A percentile compares a stretch with the other conserved stretches of the same genome.
phyloP scores from a whole-genome alignment of 2,888 invertebrate species.

The Julus scandinavius region DNA sequence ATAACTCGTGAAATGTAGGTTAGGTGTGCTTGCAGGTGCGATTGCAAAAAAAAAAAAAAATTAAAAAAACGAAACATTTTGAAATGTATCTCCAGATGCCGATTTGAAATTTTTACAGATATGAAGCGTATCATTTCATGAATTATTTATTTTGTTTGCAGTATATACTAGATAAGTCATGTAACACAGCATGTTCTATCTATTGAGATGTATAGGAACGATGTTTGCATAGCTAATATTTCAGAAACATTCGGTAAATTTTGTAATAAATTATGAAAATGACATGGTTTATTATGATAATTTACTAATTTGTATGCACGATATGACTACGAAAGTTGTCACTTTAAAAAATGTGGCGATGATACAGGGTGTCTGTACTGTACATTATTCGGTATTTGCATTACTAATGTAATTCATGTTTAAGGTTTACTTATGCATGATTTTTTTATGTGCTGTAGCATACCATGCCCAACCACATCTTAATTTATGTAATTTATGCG shows the following conservation, averaged over 20 bases:
- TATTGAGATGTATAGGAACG: background rate
- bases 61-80: background rate
- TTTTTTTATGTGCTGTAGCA: background rate
- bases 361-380: background rate
- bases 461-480: background rate
- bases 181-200: background rate
- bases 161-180: background rate
- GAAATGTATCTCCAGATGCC: background rate
- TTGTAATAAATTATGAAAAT: background rate
- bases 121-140: background rate
- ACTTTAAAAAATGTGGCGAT: background rate
- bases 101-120: background rate
- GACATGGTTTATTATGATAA: background rate
- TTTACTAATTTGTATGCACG: background rate
- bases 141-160: background rate
- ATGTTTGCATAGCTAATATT: background rate
- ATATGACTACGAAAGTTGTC: background rate
- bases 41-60: background rate
- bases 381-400: background rate
- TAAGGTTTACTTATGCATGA: background rate
- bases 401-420: background rate
- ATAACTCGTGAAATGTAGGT: slow-evolving; percentile 30
- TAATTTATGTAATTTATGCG: background rate
- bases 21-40: background rate
- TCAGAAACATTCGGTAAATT: background rate